Evolutionary conservation across 2,797 vertebrate species (phyloP).

Genomic region (Chloroceryle amazona): DNA sequence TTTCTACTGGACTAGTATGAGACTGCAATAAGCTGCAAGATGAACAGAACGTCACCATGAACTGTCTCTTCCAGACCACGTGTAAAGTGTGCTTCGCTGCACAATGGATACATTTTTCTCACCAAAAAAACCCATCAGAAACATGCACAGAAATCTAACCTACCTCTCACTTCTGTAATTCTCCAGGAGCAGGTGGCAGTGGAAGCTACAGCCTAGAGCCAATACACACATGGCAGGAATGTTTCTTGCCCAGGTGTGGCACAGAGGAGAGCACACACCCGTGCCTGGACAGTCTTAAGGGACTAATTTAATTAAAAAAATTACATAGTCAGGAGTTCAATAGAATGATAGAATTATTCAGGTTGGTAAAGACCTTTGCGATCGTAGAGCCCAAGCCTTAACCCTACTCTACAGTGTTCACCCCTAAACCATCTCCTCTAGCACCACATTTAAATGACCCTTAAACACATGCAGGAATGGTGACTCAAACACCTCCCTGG

Average conservation of each 20-base stretch:
- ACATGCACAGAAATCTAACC: accelerated
- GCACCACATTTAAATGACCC: too few relatives aligned
- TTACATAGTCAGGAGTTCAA: background rate
- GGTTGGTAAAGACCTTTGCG: too few relatives aligned
- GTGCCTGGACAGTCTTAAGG: background rate
- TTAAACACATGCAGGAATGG: too few relatives aligned
- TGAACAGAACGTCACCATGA: background rate
- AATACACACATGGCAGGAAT: accelerated
- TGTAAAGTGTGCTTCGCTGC: background rate
- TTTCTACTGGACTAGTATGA: background rate
- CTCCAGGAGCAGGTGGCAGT: background rate
- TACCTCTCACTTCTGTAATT: background rate
- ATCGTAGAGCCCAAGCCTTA: too few relatives aligned
- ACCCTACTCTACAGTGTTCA: too few relatives aligned
- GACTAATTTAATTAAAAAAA: background rate
- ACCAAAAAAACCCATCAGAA: background rate
- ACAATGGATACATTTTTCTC: background rate
- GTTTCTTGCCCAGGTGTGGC: background rate
- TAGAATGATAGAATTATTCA: background rate
- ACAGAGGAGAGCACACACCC: background rate
- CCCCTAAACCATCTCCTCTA: too few relatives aligned
- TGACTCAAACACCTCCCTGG: too few relatives aligned
- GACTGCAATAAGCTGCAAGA: background rate
- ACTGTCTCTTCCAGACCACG: background rate
- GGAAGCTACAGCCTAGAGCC: background rate